phyloP scores from a whole-genome alignment of 2,113 vertebrate genomes.

The Tenrec ecaudatus region DNA sequence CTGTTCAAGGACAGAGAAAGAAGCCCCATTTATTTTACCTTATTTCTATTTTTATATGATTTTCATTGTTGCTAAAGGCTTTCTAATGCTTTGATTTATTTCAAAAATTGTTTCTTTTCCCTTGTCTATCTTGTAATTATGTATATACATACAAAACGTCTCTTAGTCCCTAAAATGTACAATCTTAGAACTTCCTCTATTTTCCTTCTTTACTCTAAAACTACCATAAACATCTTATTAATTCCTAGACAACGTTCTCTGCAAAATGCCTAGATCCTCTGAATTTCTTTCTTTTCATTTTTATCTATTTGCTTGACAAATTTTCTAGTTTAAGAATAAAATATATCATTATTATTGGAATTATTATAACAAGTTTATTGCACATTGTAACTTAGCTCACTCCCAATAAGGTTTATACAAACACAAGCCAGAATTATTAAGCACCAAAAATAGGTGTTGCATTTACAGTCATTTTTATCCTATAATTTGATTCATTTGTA shows the following conservation, averaged over 20 bases:
- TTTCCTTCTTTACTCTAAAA: background rate
- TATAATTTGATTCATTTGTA: background rate
- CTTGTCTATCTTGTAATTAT: background rate
- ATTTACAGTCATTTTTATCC: background rate
- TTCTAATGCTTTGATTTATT: constrained; percentile 43
- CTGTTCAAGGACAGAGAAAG: constrained; percentile 40
- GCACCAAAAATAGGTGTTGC: background rate
- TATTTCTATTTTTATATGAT: constrained; percentile 51
- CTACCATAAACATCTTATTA: background rate
- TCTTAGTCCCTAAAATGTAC: background rate
- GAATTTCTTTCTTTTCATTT: background rate
- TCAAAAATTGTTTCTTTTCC: constrained; percentile 15
- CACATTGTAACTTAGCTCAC: background rate
- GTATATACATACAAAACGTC: background rate
- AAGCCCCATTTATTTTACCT: constrained; percentile 12
- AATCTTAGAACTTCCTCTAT: background rate
- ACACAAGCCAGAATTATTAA: background rate
- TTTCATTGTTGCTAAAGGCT: constrained; percentile 27
- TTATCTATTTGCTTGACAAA: background rate
- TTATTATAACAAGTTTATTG: no score
- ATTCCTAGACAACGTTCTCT: background rate
- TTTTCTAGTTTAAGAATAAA: background rate
- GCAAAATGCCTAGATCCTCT: background rate
- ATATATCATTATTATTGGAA: background rate
- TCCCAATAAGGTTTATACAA: background rate